Evolutionary conservation across 1,140 invertebrate genomes (phyloP).

Genomic region (Semibalanus balanoides): DNA sequence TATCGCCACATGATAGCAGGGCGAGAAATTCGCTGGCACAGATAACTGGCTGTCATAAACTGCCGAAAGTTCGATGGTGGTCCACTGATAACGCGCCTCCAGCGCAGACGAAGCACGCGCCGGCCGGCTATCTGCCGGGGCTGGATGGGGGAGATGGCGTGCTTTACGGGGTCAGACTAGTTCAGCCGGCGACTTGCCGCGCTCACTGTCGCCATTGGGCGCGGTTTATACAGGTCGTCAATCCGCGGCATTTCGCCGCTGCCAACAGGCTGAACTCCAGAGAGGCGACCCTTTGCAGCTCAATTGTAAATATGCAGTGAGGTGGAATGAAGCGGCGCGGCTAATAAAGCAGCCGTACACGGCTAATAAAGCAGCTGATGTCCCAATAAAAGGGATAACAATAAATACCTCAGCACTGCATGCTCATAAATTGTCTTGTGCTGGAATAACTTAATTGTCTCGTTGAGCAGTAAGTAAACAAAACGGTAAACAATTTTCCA

Average conservation of each 20-base stretch:
- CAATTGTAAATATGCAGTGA: background rate
- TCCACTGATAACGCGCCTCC: background rate
- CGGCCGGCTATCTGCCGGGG: too few relatives aligned
- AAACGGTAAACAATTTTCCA: too few relatives aligned
- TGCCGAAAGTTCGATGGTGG: background rate
- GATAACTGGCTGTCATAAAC: background rate
- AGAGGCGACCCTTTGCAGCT: background rate
- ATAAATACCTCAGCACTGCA: too few relatives aligned
- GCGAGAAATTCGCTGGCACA: background rate
- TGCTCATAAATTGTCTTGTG: background rate
- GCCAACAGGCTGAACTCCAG: background rate
- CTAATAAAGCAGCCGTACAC: background rate
- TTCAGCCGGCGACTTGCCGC: background rate
- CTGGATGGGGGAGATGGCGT: too few relatives aligned
- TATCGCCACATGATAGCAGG: background rate
- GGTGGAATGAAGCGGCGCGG: background rate
- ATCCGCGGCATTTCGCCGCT: background rate
- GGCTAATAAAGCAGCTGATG: too few relatives aligned
- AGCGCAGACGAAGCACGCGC: too few relatives aligned
- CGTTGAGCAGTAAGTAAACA: too few relatives aligned
- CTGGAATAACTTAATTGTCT: background rate
- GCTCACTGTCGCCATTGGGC: background rate
- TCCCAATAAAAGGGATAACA: too few relatives aligned
- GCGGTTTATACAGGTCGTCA: background rate
- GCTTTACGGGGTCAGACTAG: background rate